Evolutionary conservation across 64 coral and sea anemone genomes (phyloP).

Genomic region (Dendronephthya gigantea): DNA sequence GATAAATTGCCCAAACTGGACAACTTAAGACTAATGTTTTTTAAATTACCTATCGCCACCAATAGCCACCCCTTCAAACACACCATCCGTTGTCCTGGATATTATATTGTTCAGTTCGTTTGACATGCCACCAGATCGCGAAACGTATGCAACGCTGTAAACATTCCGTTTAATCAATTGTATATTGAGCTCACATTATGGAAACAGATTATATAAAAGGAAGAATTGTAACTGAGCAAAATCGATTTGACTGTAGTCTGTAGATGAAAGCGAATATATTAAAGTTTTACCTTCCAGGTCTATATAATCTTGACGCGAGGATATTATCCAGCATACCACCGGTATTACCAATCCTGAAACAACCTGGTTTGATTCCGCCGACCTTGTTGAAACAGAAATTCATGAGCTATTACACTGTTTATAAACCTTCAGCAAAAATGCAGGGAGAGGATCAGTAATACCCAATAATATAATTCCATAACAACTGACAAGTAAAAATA

Average conservation of each 20-base stretch:
- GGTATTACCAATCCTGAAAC: constrained; percentile 96
- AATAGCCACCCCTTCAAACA: constrained; percentile 91
- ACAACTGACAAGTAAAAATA: too few relatives aligned
- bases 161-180: neutral
- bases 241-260: neutral
- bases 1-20: neutral
- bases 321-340: constrained; percentile 95
- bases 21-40: too few relatives aligned
- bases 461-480: too few relatives aligned
- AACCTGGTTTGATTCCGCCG: constrained; percentile 89
- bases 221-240: neutral
- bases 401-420: neutral
- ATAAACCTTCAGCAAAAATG: neutral
- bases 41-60: constrained; percentile 72
- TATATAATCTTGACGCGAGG: constrained; percentile 83
- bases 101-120: constrained; percentile 99
- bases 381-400: constrained; percentile 35
- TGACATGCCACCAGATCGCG: constrained; percentile 92
- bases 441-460: too few relatives aligned
- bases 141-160: constrained; percentile 87
- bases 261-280: neutral
- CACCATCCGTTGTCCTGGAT: constrained; percentile 81
- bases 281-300: constrained; percentile 66
- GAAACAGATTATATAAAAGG: too few relatives aligned
- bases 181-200: too few relatives aligned